Conservation (phyloP, 2,888 invertebrate species). For the Drosophila eohydei region DNA sequence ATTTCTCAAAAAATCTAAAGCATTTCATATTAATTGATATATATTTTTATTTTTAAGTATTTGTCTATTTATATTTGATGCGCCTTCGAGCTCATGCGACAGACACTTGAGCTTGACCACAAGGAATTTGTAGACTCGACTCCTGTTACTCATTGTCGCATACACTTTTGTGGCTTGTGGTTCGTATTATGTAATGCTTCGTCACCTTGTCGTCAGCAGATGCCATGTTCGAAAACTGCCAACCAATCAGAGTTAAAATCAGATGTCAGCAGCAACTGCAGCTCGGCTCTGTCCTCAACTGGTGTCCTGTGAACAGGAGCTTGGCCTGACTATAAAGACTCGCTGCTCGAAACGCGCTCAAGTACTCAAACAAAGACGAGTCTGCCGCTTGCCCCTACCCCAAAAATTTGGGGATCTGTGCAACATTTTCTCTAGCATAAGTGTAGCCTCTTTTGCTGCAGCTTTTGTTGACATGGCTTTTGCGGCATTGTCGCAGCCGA, state of each 20-base stretch:
- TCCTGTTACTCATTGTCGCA: conserved; percentile 9
- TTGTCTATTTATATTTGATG: background rate
- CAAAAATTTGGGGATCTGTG: conserved; percentile 27
- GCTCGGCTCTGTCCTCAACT: background rate
- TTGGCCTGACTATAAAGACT: background rate
- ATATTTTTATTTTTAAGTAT: background rate
- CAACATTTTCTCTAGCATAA: conserved; percentile 21
- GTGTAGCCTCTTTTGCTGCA: conserved; percentile 46
- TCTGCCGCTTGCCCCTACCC: no score
- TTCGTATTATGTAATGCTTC: conserved; percentile 24
- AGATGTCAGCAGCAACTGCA: conserved; percentile 30
- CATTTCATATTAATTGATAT: background rate
- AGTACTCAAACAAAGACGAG: background rate
- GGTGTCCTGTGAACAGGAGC: background rate
- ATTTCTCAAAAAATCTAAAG: background rate
- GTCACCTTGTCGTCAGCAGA: conserved; percentile 12
- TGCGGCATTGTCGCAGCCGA: conserved; percentile 74
- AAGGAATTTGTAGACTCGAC: conserved; percentile 2
- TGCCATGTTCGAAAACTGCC: conserved; percentile 15
- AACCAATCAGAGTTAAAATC: conserved; percentile 62
- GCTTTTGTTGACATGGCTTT: conserved; percentile 73
- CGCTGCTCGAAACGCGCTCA: background rate
- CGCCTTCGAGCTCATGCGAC: background rate
- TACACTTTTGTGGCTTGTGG: conserved; percentile 32
- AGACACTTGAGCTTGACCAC: conserved; percentile 25